These are phyloP conservation scores for Etheostoma perlongum DNA, from an alignment of 2,797 vertebrate species.

Conservation along the genomic window DNA sequence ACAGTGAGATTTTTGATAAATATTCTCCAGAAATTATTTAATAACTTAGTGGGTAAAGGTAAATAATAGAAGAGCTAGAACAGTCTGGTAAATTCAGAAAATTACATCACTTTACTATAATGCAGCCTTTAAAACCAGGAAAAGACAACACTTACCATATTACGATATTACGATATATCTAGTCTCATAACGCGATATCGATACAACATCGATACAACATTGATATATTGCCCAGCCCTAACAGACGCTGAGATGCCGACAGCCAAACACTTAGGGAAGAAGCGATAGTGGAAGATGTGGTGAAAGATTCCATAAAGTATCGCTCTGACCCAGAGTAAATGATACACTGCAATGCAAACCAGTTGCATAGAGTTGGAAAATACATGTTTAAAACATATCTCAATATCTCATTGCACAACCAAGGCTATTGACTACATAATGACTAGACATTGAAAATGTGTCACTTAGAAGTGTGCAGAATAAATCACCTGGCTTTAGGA, in stretches of 20 bases:
- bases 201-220: too few species aligned
- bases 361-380: neutral
- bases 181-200: too few species aligned
- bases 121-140: too few species aligned
- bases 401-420: neutral
- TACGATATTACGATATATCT: too few species aligned
- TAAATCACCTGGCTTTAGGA: slow-evolving; percentile 47
- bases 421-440: slow-evolving; percentile 29
- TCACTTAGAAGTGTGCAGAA: slow-evolving; percentile 32
- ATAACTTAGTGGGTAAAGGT: too few species aligned
- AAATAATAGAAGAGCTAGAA: too few species aligned
- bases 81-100: too few species aligned
- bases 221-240: too few species aligned
- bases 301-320: slow-evolving; percentile 32
- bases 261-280: slow-evolving; percentile 42
- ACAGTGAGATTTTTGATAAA: too few species aligned
- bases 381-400: slow-evolving; percentile 7
- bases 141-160: too few species aligned
- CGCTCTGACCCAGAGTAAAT: slow-evolving; percentile 25
- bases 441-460: slow-evolving; percentile 40
- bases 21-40: too few species aligned
- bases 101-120: too few species aligned
- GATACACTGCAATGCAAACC: slow-evolving; percentile 1
- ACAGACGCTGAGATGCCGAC: slow-evolving; percentile 42
- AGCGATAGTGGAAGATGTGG: slow-evolving; percentile 34